phyloP scores from a whole-genome alignment of 1,140 invertebrate species.

The Drosophila guanche region DNA sequence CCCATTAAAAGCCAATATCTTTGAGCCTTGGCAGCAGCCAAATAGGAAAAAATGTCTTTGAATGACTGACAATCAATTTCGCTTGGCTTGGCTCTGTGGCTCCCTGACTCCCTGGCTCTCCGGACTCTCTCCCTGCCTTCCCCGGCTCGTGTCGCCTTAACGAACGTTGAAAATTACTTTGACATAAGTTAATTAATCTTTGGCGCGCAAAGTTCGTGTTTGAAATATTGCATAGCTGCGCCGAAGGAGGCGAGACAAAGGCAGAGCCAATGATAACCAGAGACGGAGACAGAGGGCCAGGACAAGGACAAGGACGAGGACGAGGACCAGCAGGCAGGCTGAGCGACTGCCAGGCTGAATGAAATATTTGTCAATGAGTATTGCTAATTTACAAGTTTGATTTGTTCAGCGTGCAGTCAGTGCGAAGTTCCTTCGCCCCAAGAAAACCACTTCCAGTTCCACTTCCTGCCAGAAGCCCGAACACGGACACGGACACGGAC shows the following conservation, averaged over 20 bases:
- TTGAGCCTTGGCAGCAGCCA: conserved; percentile 50
- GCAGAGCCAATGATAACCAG: conserved; percentile 28
- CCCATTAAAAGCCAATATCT: conserved; percentile 82
- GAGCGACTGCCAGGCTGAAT: conserved; percentile 47
- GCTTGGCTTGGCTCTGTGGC: conserved; percentile 44
- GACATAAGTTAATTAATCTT: conserved; percentile 84
- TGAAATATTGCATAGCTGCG: conserved; percentile 76
- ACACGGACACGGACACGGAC: too few species aligned
- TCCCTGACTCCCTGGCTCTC: too few species aligned
- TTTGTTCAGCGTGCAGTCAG: conserved; percentile 58
- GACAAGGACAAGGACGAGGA: conserved; percentile 10
- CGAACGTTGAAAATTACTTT: conserved; percentile 83
- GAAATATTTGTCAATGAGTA: conserved; percentile 83
- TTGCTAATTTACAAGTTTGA: conserved; percentile 83
- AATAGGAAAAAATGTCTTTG: conserved; percentile 83
- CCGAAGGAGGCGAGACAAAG: conserved; percentile 9
- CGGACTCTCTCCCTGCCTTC: neutral
- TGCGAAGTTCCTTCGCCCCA: conserved; percentile 1
- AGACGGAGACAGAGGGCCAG: conserved; percentile 16
- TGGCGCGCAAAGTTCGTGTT: conserved; percentile 81
- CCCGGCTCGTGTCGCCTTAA: conserved; percentile 75
- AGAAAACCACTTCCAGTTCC: conserved; percentile 20
- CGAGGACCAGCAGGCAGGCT: conserved; percentile 16
- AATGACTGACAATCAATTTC: conserved; percentile 83
- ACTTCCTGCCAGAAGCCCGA: neutral